These are phyloP conservation scores for Hanleya hanleyi DNA, from an alignment of 2,888 invertebrate genomes.

Conservation along the genomic window DNA sequence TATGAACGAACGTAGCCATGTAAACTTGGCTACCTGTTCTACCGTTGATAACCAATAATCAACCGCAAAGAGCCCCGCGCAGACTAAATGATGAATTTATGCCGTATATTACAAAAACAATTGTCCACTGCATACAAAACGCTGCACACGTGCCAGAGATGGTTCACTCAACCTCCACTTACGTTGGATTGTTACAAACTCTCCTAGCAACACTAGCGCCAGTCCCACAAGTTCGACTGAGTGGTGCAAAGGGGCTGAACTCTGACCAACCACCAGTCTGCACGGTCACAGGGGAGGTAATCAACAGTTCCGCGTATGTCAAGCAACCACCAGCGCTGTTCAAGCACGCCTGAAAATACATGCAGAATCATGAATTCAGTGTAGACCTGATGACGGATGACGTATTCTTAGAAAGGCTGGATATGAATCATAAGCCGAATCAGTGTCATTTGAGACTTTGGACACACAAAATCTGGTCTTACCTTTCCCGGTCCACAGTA, in stretches of 20 bases:
- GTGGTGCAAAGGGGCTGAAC: background rate
- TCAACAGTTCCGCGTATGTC: background rate
- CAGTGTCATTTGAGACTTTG: background rate
- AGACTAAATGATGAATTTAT: too few species aligned
- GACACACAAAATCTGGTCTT: too few species aligned
- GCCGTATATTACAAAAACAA: background rate
- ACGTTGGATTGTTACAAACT: background rate
- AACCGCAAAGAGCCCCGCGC: too few species aligned
- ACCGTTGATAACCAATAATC: too few species aligned
- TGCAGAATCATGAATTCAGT: background rate
- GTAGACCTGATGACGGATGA: background rate
- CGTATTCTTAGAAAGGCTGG: background rate
- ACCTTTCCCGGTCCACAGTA: conserved; percentile 1
- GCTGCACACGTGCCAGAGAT: too few species aligned
- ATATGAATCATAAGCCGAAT: background rate
- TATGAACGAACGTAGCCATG: too few species aligned
- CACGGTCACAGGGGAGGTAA: background rate
- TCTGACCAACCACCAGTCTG: background rate
- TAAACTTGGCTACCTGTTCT: too few species aligned
- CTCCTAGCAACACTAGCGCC: background rate
- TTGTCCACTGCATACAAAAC: background rate
- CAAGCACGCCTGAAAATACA: background rate
- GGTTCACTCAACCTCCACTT: too few species aligned
- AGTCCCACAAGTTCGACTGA: background rate
- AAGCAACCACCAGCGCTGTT: background rate